Percentiles rank a stretch among this genome's conserved stretches.
These are phyloP conservation scores for Halcyon leucocephala DNA, from an alignment of 2,797 vertebrate genomes.

Conservation along the genomic window DNA sequence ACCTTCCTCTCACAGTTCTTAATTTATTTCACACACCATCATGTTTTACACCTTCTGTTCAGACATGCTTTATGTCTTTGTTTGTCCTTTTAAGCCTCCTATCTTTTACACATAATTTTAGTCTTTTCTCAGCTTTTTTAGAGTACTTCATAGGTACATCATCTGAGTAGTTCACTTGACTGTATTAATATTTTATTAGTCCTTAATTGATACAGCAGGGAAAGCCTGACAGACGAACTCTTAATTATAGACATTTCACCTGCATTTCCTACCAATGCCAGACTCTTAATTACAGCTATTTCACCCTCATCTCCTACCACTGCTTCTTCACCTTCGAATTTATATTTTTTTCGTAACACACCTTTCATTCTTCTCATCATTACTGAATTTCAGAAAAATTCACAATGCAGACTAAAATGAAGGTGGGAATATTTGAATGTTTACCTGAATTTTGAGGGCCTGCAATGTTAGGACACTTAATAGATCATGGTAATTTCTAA, in stretches of 20 bases:
- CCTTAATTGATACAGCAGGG: background rate
- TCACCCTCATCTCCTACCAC: background rate
- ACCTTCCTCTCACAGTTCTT: conserved; percentile 1
- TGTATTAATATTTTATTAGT: conserved; percentile 15
- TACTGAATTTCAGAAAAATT: background rate
- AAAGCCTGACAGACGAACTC: background rate
- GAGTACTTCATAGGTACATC: background rate
- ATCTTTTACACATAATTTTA: background rate
- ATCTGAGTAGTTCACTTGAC: background rate
- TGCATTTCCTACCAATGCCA: background rate
- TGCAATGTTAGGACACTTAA: background rate
- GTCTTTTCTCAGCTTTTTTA: background rate
- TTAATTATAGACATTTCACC: background rate
- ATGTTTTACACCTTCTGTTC: conserved; percentile 27
- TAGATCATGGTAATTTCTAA: background rate
- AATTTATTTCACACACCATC: conserved; percentile 11
- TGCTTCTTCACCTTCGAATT: background rate
- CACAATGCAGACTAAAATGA: background rate
- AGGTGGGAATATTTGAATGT: background rate
- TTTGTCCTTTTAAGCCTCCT: background rate
- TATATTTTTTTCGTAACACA: background rate
- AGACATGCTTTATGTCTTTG: background rate
- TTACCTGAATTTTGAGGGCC: background rate
- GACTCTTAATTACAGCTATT: background rate
- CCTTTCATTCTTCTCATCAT: background rate